Percentiles rank a stretch among this genome's conserved stretches.
These are phyloP conservation scores for Triops longicaudatus DNA, from an alignment of 1,140 invertebrate species.

Conservation along the genomic window DNA sequence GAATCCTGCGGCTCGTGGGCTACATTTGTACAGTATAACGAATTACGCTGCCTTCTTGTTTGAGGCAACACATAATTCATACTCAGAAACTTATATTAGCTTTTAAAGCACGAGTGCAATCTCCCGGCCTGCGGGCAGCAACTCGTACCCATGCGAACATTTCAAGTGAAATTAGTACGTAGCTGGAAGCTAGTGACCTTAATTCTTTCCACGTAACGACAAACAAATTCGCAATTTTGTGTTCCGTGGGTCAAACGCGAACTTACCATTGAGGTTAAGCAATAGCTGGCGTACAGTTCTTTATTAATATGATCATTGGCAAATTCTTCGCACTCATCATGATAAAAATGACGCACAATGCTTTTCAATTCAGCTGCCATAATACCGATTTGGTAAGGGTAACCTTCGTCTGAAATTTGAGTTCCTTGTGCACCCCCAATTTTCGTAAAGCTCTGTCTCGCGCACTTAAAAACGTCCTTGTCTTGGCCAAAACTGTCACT, in stretches of 20 bases:
- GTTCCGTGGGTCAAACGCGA: conserved; percentile 33
- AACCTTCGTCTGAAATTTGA: neutral
- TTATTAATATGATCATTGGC: conserved; percentile 54
- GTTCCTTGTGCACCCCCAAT: conserved; percentile 4
- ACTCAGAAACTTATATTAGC: too few relatives aligned
- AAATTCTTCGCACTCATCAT: conserved; percentile 44
- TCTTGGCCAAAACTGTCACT: neutral
- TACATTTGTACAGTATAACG: too few relatives aligned
- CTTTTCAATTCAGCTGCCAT: neutral
- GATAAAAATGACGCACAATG: conserved; percentile 45
- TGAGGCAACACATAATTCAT: too few relatives aligned
- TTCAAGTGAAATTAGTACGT: too few relatives aligned
- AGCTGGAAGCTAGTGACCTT: too few relatives aligned
- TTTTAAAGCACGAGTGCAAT: too few relatives aligned
- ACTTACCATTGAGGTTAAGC: conserved; percentile 45
- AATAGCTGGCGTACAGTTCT: conserved; percentile 51
- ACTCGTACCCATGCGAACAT: too few relatives aligned
- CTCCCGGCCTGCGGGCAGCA: too few relatives aligned
- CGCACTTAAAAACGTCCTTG: too few relatives aligned
- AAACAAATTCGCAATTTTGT: neutral
- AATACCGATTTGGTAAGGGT: neutral
- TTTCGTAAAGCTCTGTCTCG: neutral
- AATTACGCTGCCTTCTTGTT: too few relatives aligned
- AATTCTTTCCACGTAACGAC: neutral
- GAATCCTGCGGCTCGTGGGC: too few relatives aligned